phyloP scores from a whole-genome alignment of 2,888 invertebrate species.

The Archips crataeganus region DNA sequence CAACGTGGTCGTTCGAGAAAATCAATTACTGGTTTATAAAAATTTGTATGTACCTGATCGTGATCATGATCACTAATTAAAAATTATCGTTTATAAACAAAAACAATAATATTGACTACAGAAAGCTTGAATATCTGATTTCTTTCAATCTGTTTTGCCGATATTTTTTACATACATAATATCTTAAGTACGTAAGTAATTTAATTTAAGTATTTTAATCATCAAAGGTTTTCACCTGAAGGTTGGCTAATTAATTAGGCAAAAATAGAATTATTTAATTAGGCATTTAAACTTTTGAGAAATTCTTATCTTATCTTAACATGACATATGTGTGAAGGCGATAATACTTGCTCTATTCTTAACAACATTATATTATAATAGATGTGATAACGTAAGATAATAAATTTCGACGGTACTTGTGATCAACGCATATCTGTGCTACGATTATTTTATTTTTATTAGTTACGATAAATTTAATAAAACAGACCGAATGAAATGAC shows the following conservation, averaged over 20 bases:
- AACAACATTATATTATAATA: slow-evolving; percentile 13
- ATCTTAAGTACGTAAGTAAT: no score
- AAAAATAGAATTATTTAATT: slow-evolving; percentile 15
- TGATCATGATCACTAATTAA: no score
- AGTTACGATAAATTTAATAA: slow-evolving; percentile 3
- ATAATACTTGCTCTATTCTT: not conserved
- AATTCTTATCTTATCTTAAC: slow-evolving; percentile 18
- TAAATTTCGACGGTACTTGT: not conserved
- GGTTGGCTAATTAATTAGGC: not conserved
- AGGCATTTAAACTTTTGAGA: not conserved
- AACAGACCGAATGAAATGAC: not conserved
- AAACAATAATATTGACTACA: no score
- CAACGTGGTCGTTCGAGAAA: no score
- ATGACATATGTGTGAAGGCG: not conserved
- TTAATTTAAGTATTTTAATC: not conserved
- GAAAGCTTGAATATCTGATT: no score
- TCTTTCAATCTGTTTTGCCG: no score
- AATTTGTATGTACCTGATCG: no score
- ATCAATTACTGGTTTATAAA: no score
- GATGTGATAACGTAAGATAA: slow-evolving; percentile 8
- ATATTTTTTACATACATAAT: no score
- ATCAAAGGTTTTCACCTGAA: not conserved
- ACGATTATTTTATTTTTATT: not conserved
- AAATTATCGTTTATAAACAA: no score
- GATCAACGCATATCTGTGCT: not conserved